A percentile compares a stretch with the other conserved stretches of the same genome.
Conservation (phyloP, 1,140 invertebrate species). For the Lepeophtheirus salmonis region DNA sequence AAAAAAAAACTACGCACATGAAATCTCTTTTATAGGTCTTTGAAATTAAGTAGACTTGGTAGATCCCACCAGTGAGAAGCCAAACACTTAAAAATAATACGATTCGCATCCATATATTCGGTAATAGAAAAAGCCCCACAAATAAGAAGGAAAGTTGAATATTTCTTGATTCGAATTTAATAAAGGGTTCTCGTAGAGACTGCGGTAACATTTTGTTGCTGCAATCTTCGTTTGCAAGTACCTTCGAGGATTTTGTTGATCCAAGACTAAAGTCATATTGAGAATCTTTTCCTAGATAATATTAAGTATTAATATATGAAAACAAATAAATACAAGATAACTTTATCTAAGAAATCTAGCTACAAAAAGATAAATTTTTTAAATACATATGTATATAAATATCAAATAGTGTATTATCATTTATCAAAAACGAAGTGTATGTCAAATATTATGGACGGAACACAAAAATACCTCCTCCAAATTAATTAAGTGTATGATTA, state of each 20-base stretch:
- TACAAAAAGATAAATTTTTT: background rate
- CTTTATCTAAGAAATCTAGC: background rate
- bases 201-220: background rate
- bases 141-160: background rate
- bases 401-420: background rate
- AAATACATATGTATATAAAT: background rate
- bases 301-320: background rate
- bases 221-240: background rate
- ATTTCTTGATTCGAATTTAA: background rate
- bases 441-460: no score
- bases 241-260: background rate
- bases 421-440: no score
- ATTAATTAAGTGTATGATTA: background rate
- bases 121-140: background rate
- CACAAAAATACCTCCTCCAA: no score
- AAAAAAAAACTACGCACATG: background rate
- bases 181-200: background rate
- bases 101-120: background rate
- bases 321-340: background rate
- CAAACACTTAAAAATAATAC: background rate
- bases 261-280: background rate
- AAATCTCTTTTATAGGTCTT: background rate
- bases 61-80: background rate
- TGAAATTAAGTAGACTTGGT: background rate
- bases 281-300: background rate